These are phyloP conservation scores for Synergus gifuensis DNA, from an alignment of 2,888 invertebrate species.

Conservation along the genomic window DNA sequence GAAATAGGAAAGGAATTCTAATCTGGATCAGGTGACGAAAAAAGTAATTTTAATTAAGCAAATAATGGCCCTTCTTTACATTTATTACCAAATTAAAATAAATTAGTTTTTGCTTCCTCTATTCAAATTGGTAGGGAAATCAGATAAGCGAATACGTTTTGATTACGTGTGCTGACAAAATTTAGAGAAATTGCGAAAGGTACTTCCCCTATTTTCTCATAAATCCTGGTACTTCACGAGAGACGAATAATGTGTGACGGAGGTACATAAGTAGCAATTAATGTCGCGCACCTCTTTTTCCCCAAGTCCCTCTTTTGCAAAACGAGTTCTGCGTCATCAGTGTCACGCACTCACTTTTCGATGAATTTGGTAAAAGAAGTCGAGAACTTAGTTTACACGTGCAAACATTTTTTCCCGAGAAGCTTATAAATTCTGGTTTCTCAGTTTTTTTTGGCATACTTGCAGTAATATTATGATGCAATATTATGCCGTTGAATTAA, in stretches of 20 bases:
- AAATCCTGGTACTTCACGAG: not conserved
- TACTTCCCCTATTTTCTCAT: not conserved
- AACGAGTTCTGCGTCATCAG: constrained; percentile 12
- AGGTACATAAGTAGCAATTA: constrained; percentile 6
- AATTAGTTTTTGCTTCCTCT: not conserved
- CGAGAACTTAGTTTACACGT: not conserved
- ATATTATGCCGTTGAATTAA: no score
- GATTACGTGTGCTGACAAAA: not conserved
- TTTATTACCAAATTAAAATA: not conserved
- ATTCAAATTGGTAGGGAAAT: not conserved
- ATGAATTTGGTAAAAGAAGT: constrained; percentile 1
- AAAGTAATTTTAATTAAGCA: not conserved
- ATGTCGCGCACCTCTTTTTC: constrained; percentile 3
- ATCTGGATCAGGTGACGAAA: not conserved
- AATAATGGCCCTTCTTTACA: not conserved
- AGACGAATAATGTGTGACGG: not conserved
- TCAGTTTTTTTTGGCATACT: no score
- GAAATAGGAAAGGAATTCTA: not conserved
- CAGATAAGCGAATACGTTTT: not conserved
- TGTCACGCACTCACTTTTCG: constrained; percentile 19
- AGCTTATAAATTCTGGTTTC: not conserved
- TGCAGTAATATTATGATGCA: no score
- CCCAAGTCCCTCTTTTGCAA: not conserved
- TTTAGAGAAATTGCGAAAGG: not conserved
- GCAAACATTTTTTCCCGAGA: not conserved